A percentile compares a stretch with the other conserved stretches of the same genome.
Conservation (phyloP, 2,113 vertebrate genomes). For the Enhydra lutris region DNA sequence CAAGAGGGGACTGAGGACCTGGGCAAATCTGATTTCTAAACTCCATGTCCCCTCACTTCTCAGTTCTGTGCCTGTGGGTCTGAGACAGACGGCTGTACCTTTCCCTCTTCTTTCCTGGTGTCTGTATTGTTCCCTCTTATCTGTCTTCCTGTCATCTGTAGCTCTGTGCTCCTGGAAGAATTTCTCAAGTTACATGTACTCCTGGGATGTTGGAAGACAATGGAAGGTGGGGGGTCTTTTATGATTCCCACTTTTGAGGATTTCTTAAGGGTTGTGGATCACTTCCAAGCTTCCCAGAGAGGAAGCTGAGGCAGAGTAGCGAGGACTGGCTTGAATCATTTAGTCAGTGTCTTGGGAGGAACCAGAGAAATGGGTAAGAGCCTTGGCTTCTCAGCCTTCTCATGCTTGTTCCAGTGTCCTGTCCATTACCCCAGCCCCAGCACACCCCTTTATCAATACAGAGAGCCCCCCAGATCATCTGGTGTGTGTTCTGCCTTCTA, state of each 20-base stretch:
- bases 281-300: conserved; percentile 10
- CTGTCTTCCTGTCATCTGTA: neutral
- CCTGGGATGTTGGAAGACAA: neutral
- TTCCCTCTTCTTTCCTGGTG: neutral
- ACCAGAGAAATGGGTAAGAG: neutral
- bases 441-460: neutral
- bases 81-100: neutral
- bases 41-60: no score
- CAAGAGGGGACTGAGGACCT: neutral
- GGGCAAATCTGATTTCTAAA: neutral
- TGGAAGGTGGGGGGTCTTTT: neutral
- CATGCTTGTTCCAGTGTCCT: neutral
- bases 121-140: neutral
- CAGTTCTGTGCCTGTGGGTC: neutral
- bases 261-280: neutral
- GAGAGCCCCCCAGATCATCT: neutral
- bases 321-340: neutral
- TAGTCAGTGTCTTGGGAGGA: neutral
- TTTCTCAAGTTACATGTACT: neutral
- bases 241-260: neutral
- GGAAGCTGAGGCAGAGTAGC: neutral
- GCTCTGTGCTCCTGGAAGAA: neutral
- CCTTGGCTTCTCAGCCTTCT: neutral
- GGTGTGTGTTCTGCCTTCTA: neutral
- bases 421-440: neutral